Percentiles rank a stretch among this genome's conserved stretches.
Evolutionary conservation across 2,113 vertebrate genomes (phyloP).

Genomic region (Ardeotis arabs): DNA sequence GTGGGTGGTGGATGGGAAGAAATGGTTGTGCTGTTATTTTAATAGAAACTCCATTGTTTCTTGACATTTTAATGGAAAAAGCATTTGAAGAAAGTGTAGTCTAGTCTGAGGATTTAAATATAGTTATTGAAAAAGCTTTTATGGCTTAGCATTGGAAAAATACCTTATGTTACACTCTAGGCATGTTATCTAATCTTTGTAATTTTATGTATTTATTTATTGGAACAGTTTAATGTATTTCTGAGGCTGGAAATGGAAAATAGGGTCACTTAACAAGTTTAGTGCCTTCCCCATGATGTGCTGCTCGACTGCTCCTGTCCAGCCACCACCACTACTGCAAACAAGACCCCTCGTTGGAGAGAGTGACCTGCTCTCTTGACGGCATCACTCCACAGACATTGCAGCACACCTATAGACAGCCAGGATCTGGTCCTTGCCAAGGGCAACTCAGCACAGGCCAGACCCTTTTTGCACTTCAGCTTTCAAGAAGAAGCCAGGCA

Average conservation of each 20-base stretch:
- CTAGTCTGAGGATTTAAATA: slow-evolving; percentile 20
- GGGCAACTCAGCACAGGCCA: accelerated
- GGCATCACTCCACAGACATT: neutral
- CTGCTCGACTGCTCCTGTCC: neutral
- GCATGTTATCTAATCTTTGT: neutral
- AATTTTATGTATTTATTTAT: neutral
- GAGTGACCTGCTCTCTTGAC: no score
- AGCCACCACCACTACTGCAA: neutral
- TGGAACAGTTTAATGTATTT: neutral
- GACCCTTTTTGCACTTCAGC: neutral
- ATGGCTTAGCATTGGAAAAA: neutral
- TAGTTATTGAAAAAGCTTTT: neutral
- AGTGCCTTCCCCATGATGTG: neutral
- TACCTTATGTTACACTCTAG: neutral
- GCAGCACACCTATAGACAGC: neutral
- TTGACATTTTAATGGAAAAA: neutral
- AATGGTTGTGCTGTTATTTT: neutral
- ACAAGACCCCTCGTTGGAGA: accelerated
- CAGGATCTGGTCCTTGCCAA: neutral
- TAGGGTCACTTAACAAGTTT: neutral
- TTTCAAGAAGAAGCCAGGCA: neutral
- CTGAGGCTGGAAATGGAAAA: neutral
- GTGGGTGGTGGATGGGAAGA: accelerated
- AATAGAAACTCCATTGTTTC: neutral
- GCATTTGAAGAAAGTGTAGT: slow-evolving; percentile 21